These are phyloP conservation scores for Argya squamiceps DNA, from an alignment of 2,797 vertebrate genomes.

Conservation along the genomic window DNA sequence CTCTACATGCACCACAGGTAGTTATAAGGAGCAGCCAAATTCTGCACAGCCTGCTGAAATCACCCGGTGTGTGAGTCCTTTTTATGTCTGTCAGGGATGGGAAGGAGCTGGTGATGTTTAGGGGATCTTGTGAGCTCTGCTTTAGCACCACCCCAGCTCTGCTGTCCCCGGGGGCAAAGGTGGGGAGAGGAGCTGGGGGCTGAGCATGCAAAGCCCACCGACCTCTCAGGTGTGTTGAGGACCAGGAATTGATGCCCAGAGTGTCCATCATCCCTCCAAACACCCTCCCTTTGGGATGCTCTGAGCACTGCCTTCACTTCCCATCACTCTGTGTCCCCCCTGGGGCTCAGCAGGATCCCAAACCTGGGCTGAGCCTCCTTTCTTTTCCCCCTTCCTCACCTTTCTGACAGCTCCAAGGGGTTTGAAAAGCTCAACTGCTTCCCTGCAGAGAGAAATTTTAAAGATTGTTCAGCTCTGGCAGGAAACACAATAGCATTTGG, in stretches of 20 bases:
- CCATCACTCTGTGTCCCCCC: fast-evolving
- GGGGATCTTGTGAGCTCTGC: neutral
- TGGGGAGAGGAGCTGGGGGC: neutral
- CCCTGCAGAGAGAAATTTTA: neutral
- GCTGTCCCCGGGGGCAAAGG: neutral
- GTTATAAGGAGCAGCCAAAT: slow-evolving; percentile 47
- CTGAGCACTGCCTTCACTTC: neutral
- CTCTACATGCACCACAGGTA: slow-evolving; percentile 95
- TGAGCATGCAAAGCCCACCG: neutral
- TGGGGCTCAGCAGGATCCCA: neutral
- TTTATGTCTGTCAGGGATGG: slow-evolving; percentile 40
- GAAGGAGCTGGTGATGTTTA: neutral
- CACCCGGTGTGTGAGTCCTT: slow-evolving; percentile 64
- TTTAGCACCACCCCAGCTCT: fast-evolving
- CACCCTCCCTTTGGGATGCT: neutral
- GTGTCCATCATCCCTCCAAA: neutral
- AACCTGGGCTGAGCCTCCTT: neutral
- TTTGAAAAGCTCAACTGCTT: slow-evolving; percentile 33
- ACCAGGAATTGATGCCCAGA: neutral
- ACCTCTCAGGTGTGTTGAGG: neutral
- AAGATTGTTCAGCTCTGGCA: neutral
- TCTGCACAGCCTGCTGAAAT: slow-evolving; percentile 39
- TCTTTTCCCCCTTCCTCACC: neutral
- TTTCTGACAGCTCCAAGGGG: neutral
- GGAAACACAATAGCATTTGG: neutral